phyloP scores from a whole-genome alignment of 2,113 vertebrate species.

The Fulica atra region DNA sequence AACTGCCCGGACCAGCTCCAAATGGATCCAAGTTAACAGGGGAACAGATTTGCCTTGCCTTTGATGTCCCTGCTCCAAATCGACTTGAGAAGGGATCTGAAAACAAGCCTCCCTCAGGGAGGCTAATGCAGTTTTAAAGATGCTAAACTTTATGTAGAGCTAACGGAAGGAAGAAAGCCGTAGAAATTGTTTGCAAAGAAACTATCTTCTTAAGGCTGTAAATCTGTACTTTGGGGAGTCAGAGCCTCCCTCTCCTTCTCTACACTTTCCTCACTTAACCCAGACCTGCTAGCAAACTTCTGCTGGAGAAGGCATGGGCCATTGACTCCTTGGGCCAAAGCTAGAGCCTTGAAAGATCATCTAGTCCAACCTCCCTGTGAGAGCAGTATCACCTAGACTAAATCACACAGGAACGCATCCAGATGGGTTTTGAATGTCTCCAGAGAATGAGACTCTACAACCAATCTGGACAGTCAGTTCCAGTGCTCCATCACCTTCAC shows the following conservation, averaged over 20 bases:
- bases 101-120: constrained; percentile 4
- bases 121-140: constrained; percentile 12
- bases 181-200: neutral
- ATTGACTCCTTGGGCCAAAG: neutral
- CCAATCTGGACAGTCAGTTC: too few species aligned
- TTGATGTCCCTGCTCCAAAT: constrained; percentile 2
- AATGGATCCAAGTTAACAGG: neutral
- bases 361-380: too few species aligned
- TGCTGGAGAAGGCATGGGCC: neutral
- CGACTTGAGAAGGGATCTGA: neutral
- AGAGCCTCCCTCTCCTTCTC: neutral
- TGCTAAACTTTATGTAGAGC: neutral
- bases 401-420: too few species aligned
- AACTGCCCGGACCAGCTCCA: neutral
- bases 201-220: neutral
- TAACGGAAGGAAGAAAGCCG: neutral
- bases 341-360: neutral
- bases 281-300: neutral
- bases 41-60: neutral
- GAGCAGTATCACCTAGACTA: too few species aligned
- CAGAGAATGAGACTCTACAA: too few species aligned
- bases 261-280: neutral
- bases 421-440: too few species aligned
- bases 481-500: too few species aligned
- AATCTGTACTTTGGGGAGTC: neutral